Base-by-base conservation (phyloP, 2,113 vertebrate species). In the Pogona vitticeps region DNA sequence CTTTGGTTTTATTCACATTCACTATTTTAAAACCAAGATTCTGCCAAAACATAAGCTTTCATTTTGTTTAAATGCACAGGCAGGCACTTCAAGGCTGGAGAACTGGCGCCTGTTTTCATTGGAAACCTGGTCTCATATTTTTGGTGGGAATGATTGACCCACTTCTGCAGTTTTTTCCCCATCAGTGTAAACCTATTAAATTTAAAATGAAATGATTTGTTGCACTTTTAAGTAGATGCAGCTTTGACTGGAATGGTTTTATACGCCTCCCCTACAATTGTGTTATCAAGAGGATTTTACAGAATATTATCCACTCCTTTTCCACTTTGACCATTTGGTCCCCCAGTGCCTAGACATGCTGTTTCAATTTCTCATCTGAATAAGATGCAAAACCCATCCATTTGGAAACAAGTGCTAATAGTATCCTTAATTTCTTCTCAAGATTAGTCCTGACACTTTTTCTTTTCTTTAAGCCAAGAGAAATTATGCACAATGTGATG, bases 321-420 rank as follows among this genome's bases (percentile, higher is more conserved):
- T 86, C 58, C 82, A 26, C 38, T 52, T 58, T 40, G 28, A 71
- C 61, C 12, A 83, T 89, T 70, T 92, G 82, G 79, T 56, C 63
- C 17, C 90, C 42, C 10, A 36, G 63, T 73, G 65, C 84, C 46
- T 33, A 10, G 33, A 82, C 31, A 12, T 76, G 71, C 83, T 20
- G 15, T 89, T 82, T 88, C 70, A 38, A 7, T 87, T 86, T 83
- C 77, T 78, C 65, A 59, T 87, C 84, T 70, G 86, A 91, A 70
- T 70, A 86, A 82, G 87, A 89, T 77, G 83, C 67, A 40, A 88
- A 92, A 90, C 67, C 8, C 56, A 40, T 70, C 81, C 28, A 18
- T 89, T 78, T 70, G 71, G 83, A 94, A 91, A 92, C 8, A 86
- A 76, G 65, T 33, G 72, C 82, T 87, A 84, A 90, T 92, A 94